phyloP scores from a whole-genome alignment of 2,888 invertebrate genomes.

The Eupithecia tripunctaria region DNA sequence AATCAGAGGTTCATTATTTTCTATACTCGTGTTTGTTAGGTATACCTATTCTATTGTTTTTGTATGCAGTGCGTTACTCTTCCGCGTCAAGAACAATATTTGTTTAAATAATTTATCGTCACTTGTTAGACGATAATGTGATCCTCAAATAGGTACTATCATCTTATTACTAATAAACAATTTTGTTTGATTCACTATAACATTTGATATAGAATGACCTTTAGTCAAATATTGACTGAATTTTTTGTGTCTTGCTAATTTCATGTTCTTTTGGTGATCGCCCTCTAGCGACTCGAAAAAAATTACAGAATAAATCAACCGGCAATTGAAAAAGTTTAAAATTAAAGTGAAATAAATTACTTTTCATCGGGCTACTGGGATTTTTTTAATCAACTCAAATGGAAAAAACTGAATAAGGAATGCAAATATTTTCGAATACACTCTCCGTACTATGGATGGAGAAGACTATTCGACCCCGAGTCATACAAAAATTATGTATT shows the following conservation, averaged over 20 bases:
- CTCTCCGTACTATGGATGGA: background rate
- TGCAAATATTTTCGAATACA: background rate
- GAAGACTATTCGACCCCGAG: background rate
- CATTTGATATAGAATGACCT: background rate
- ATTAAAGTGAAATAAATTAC: background rate
- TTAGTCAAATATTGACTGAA: background rate
- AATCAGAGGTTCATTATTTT: constrained; percentile 14
- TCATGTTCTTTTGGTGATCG: background rate
- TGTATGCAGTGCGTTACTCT: constrained; percentile 39
- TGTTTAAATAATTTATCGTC: constrained; percentile 26
- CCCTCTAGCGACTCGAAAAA: background rate
- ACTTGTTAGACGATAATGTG: constrained; percentile 28
- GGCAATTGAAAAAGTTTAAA: background rate
- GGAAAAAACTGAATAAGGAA: background rate
- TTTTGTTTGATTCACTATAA: background rate
- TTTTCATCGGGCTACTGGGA: background rate
- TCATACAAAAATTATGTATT: background rate
- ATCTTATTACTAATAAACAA: constrained; percentile 15
- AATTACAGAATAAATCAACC: background rate
- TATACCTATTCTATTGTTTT: constrained; percentile 39
- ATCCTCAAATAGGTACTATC: constrained; percentile 26
- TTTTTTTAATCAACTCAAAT: background rate
- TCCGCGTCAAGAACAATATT: constrained; percentile 38
- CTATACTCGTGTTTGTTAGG: background rate
- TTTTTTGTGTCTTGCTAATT: background rate